These are phyloP conservation scores for Pimephales promelas DNA, from an alignment of 2,113 vertebrate genomes.

Conservation along the genomic window DNA sequence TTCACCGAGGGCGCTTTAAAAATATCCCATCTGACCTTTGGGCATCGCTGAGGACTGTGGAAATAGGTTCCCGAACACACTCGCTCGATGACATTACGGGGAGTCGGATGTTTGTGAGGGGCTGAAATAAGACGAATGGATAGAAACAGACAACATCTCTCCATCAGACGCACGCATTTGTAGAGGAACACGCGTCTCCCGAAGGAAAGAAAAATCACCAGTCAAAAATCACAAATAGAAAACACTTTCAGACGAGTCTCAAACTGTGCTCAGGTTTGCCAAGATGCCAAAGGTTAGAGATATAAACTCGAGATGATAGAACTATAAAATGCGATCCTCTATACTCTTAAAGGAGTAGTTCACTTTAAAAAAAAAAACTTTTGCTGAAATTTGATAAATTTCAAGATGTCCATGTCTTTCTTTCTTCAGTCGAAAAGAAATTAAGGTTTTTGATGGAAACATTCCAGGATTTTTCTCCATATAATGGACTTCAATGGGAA, in stretches of 20 bases:
- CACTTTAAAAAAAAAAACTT: no score
- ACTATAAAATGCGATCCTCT: no score
- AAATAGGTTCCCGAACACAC: constrained; percentile 58
- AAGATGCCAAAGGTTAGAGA: neutral
- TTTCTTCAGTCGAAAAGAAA: no score
- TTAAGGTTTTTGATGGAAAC: no score
- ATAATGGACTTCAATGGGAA: no score
- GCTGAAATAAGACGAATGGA: constrained; percentile 44
- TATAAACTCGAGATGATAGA: neutral
- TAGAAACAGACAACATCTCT: constrained; percentile 26
- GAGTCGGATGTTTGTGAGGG: constrained; percentile 52
- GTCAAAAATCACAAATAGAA: neutral
- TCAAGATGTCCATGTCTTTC: no score
- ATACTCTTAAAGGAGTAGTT: no score
- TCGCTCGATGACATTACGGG: constrained; percentile 4
- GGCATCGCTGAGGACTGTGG: constrained; percentile 71
- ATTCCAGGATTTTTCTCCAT: no score
- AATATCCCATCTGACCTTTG: constrained; percentile 79
- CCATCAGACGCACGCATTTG: constrained; percentile 4
- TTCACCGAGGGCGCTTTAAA: constrained; percentile 78
- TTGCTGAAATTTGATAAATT: no score
- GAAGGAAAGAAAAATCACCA: neutral
- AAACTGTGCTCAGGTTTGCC: neutral
- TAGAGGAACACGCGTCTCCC: neutral
- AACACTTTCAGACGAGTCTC: neutral